Base-by-base conservation (phyloP, 2,797 vertebrate species). In the Hydrolagus colliei region DNA sequence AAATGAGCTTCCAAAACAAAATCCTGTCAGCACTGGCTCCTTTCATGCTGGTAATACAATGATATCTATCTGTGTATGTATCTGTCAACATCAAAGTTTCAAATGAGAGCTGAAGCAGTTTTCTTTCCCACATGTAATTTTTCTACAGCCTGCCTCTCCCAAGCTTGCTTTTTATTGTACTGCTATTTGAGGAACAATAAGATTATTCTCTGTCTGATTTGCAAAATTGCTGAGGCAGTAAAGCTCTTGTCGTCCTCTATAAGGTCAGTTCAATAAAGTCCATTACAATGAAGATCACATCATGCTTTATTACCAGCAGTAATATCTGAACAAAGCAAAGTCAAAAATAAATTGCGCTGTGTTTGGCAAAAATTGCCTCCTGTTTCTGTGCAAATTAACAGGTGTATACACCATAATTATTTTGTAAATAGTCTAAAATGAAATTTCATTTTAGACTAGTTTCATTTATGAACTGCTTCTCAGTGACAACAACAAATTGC, bases 271-370 rank as follows among this genome's bases (percentile, higher is more conserved):
- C 4, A 11, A 73, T 73, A 73, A 22, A 73, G 22, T 22, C 72
- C 72, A 73, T 73, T 73, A 73, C 27, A 73, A n/a, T 73, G 72
- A 73, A 73, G 2, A 9, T 73, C 72, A 73, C 72, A 73, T 73
- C n/a, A 27, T 20, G 20, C 10, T 73, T 73, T 73, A 12, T 27
- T 22, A 73, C 22, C n/a, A 73, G 27, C 72, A 73, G 72, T 27
- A 73, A 72, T 72, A 18, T 20, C 22, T 72, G 71, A 72, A 72
- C 71, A 72, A 72, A 20, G 41, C 18, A n/a, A 72, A 72, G 71
- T 72, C 5, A 72, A 72, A 72, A 72, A 18, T 72, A 18, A 72
- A 72, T 72, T n/a, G 7, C 22, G 7, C 18, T 72, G 18, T 72
- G 71, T 20, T 71, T 20, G n/a, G 68, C n/a, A 71, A 13, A 27